Conservation (phyloP, 2,113 vertebrate species). For the Falco punctatus region DNA sequence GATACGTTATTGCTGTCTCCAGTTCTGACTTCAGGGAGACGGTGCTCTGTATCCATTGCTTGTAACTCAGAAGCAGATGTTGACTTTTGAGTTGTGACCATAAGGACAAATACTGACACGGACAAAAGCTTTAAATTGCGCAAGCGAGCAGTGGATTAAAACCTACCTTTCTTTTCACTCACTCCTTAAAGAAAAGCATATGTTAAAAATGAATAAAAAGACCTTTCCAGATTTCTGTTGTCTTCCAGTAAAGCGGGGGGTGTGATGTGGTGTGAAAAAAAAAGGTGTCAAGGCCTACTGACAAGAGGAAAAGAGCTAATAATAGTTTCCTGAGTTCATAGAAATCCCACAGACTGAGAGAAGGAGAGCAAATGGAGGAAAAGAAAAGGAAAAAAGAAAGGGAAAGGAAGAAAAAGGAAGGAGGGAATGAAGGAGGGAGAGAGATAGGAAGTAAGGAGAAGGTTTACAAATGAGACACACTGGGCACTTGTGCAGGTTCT, state of each 20-base stretch:
- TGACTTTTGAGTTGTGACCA: not conserved
- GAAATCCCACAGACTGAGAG: not conserved
- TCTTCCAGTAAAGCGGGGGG: not conserved
- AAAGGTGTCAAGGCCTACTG: not conserved
- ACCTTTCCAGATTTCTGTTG: not conserved
- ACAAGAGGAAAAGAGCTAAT: not conserved
- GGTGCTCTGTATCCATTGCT: not conserved
- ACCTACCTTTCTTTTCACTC: not conserved
- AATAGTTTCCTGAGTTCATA: not conserved
- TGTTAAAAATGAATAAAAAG: not conserved
- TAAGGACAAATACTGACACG: not conserved
- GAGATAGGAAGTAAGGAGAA: not conserved
- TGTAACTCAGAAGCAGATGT: not conserved
- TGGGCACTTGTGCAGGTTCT: not conserved
- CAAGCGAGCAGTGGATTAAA: not conserved
- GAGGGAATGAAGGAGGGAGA: not conserved
- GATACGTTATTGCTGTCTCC: not conserved
- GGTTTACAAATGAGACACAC: not conserved
- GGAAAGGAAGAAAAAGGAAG: not conserved
- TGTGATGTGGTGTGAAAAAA: no score
- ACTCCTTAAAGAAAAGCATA: not conserved
- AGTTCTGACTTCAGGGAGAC: not conserved
- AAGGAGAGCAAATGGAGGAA: not conserved
- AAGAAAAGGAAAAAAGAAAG: not conserved
- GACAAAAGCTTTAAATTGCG: not conserved